These are phyloP conservation scores for Rutpela maculata DNA, from an alignment of 2,888 invertebrate species.

Conservation along the genomic window DNA sequence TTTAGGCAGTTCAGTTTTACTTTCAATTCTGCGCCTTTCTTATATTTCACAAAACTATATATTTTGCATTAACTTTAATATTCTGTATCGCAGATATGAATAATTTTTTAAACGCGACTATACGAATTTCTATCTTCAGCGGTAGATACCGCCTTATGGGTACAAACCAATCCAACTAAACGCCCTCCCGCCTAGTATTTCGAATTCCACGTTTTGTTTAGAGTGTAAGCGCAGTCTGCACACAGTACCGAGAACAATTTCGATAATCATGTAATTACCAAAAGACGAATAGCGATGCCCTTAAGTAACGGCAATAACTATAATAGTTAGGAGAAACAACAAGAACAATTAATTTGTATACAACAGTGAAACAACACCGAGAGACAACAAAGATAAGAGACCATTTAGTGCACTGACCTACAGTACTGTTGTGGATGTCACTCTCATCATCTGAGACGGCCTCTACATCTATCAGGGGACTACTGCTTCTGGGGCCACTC, in stretches of 20 bases:
- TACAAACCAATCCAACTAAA: no score
- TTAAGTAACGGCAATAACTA: constrained; percentile 51
- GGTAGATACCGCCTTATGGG: no score
- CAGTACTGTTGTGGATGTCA: constrained; percentile 73
- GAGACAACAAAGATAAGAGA: constrained; percentile 68
- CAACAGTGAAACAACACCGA: constrained; percentile 73
- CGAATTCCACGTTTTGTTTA: no score
- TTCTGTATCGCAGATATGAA: no score
- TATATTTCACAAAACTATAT: no score
- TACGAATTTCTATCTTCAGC: no score
- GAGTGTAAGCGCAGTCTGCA: no score
- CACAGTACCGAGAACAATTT: background rate
- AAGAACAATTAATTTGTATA: constrained; percentile 61
- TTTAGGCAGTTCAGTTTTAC: no score
- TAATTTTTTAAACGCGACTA: no score
- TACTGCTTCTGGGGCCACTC: constrained; percentile 77
- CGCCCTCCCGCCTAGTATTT: no score
- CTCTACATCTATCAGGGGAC: constrained; percentile 83
- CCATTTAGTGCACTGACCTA: constrained; percentile 78
- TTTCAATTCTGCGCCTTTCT: no score
- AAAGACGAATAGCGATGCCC: constrained; percentile 17
- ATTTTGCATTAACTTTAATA: no score
- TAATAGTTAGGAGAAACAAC: constrained; percentile 60
- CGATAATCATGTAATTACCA: constrained; percentile 33
- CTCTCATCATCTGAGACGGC: constrained; percentile 79